Evolutionary conservation across 1,140 invertebrate species (phyloP).

Genomic region (Varroa destructor): DNA sequence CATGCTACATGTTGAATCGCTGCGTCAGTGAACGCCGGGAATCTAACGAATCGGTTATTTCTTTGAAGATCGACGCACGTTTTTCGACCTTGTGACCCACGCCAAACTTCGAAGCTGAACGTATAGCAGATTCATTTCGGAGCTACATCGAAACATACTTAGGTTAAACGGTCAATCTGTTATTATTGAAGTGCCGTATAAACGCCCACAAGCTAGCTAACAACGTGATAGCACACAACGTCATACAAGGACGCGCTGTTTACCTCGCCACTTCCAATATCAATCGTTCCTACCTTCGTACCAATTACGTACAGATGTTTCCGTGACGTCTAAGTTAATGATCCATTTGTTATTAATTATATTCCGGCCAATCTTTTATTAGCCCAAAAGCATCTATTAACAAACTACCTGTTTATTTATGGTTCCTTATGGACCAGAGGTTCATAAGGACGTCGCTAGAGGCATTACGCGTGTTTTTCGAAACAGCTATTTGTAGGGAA

Average conservation of each 20-base stretch:
- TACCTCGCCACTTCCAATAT: neutral
- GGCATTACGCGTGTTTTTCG: neutral
- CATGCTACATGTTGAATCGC: neutral
- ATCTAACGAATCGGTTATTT: neutral
- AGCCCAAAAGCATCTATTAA: neutral
- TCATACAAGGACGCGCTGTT: constrained; percentile 1
- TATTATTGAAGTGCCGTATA: neutral
- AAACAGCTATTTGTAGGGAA: neutral
- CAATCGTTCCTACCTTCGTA: neutral
- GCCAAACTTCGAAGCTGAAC: neutral
- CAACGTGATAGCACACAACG: neutral
- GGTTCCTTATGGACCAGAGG: neutral
- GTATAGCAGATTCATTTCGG: neutral
- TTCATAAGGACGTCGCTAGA: neutral
- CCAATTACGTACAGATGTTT: constrained; percentile 15
- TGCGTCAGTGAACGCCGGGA: neutral
- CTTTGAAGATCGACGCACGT: neutral
- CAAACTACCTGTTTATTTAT: constrained; percentile 8
- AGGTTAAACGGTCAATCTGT: neutral
- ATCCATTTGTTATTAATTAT: constrained; percentile 2
- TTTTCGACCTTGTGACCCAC: constrained; percentile 17
- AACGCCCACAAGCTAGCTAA: neutral
- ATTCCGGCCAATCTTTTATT: neutral
- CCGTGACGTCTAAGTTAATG: neutral
- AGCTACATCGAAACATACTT: neutral